Evolutionary conservation across 2,888 invertebrate species (phyloP), one percentile per base, ranked within the genome.

Genomic region (Leptogaster cylindrica): DNA sequence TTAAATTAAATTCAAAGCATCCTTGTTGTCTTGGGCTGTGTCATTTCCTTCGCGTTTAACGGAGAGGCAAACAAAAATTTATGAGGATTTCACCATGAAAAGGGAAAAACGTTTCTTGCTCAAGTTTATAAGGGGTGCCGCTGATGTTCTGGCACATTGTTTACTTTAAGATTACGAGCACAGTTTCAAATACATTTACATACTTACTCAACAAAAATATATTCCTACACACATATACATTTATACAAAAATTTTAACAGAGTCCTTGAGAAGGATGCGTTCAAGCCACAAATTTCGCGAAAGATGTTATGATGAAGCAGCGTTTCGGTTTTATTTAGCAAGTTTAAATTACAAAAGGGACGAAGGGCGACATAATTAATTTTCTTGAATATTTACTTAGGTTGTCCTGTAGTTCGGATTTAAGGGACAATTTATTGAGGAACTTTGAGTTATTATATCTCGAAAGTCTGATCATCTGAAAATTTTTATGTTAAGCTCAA

Each of bases 391-490:
- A 39, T 55, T 55, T 55, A 39, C 39, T 55, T 20, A 55, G 55
- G 55, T 33, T 55, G 39, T 36, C 55, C 55, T 36, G 55, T 36
- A 36, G 33, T 25, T 55, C 55, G 39, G 55, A 55, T 55, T 55
- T 55, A 55, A 55, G 39, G 23, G 39, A 16, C 23, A 55, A 55
- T 55, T 55, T 55, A 55, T 55, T n/a, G n/a, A n/a, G n/a, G n/a
- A n/a, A n/a, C n/a, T n/a, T n/a, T n/a, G n/a, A n/a, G n/a, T n/a
- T n/a, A n/a, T n/a, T n/a, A n/a, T n/a, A n/a, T n/a, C n/a, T n/a
- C n/a, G n/a, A n/a, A n/a, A n/a, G n/a, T n/a, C n/a, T n/a, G n/a
- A n/a, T n/a, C n/a, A n/a, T n/a, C n/a, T n/a, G n/a, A n/a, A n/a
- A n/a, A n/a, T n/a, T n/a, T n/a, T n/a, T 5, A 41, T 1, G 20